Evolutionary conservation across 2,113 vertebrate species (phyloP).

Genomic region (Amphiprion percula): DNA sequence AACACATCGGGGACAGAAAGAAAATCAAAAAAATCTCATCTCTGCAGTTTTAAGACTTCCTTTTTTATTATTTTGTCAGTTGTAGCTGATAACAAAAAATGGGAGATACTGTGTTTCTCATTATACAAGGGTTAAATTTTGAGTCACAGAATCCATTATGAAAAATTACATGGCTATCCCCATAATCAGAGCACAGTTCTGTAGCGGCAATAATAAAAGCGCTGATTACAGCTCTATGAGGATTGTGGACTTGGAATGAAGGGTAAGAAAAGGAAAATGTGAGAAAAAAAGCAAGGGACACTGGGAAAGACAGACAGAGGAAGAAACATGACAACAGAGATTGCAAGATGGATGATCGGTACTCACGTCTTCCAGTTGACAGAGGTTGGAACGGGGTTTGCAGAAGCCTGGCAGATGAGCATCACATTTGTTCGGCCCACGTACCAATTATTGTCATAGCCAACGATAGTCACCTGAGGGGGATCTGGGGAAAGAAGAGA

Average conservation of each 20-base stretch:
- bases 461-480: slow-evolving; percentile 85
- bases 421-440: slow-evolving; percentile 85
- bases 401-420: slow-evolving; percentile 84
- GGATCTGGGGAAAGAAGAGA: slow-evolving; percentile 77
- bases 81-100: slow-evolving; percentile 36
- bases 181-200: slow-evolving; percentile 62
- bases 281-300: slow-evolving; percentile 11
- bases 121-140: slow-evolving; percentile 65
- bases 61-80: slow-evolving; percentile 30
- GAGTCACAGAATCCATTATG: slow-evolving; percentile 71
- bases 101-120: slow-evolving; percentile 53
- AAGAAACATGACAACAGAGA: slow-evolving; percentile 14
- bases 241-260: slow-evolving; percentile 19
- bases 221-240: slow-evolving; percentile 62
- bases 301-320: neutral
- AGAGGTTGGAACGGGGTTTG: slow-evolving; percentile 83
- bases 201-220: slow-evolving; percentile 65
- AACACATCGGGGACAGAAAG: slow-evolving; percentile 39
- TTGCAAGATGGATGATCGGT: neutral
- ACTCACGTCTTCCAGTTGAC: slow-evolving; percentile 89
- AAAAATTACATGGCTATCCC: slow-evolving; percentile 66
- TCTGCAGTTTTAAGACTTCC: slow-evolving; percentile 30
- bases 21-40: slow-evolving; percentile 55
- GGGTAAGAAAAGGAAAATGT: neutral
- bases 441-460: slow-evolving; percentile 93